Evolutionary conservation across 1,140 invertebrate genomes (phyloP).

Genomic region (Choristoneura fumiferana): DNA sequence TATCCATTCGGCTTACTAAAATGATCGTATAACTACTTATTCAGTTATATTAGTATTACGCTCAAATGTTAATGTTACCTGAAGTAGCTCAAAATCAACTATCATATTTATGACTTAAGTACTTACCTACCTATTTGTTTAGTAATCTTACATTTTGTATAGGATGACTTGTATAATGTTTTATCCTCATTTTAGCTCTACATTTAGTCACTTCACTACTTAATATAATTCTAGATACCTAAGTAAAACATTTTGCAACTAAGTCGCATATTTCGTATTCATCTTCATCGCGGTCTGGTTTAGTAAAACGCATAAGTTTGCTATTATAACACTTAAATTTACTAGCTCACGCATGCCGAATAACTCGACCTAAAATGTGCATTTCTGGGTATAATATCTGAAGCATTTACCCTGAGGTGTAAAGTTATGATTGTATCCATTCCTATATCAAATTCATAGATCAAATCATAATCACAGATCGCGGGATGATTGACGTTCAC

Average conservation of each 20-base stretch:
- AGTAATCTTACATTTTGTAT: conserved; percentile 1
- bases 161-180: background rate
- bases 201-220: too few species aligned
- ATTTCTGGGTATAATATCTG: conserved; percentile 3
- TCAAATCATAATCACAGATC: conserved; percentile 12
- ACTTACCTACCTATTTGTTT: background rate
- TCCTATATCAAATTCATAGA: conserved; percentile 17
- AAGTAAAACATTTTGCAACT: too few species aligned
- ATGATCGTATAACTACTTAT: too few species aligned
- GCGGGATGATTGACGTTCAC: conserved; percentile 2
- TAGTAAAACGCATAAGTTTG: background rate
- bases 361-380: background rate
- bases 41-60: too few species aligned
- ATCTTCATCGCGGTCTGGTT: background rate
- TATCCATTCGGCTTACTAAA: too few species aligned
- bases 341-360: conserved; percentile 2
- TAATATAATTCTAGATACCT: too few species aligned
- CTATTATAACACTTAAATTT: conserved; percentile 4
- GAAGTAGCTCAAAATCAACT: background rate
- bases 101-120: background rate
- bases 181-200: too few species aligned
- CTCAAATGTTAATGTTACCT: background rate
- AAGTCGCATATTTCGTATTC: conserved; percentile 10
- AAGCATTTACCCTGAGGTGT: conserved; percentile 13
- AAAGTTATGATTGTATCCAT: conserved; percentile 18